Evolutionary conservation across 1,140 invertebrate species (phyloP).

Genomic region (Aporrectodea caliginosa): DNA sequence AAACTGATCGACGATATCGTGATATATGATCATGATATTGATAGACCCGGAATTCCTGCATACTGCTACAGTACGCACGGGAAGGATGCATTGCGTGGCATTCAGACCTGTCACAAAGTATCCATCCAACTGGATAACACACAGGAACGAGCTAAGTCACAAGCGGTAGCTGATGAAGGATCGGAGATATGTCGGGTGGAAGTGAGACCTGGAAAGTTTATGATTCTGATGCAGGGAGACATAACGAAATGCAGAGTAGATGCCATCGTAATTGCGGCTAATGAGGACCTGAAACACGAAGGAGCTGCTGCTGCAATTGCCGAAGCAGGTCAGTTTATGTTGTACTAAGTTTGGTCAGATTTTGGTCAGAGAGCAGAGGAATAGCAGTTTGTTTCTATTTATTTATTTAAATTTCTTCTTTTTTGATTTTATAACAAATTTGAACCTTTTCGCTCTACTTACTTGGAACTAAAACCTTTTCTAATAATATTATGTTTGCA

Average conservation of each 20-base stretch:
- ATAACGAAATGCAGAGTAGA: conserved; percentile 6
- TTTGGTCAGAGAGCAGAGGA: too few species aligned
- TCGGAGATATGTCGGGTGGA: neutral
- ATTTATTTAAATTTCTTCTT: too few species aligned
- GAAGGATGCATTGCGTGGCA: neutral
- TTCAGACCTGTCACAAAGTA: neutral
- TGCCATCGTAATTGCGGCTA: conserved; percentile 27
- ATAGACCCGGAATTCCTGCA: neutral
- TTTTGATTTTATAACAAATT: too few species aligned
- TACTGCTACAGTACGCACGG: neutral
- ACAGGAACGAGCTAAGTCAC: too few species aligned
- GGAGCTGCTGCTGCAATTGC: conserved; percentile 23
- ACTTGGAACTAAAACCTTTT: too few species aligned
- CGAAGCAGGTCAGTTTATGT: conserved; percentile 8
- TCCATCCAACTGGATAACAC: neutral
- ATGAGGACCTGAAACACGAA: conserved; percentile 14
- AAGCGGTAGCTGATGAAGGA: neutral
- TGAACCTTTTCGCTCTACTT: too few species aligned
- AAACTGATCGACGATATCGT: neutral
- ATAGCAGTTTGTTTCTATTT: too few species aligned
- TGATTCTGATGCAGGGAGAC: neutral
- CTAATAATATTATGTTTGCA: too few species aligned
- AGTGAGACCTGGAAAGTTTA: neutral
- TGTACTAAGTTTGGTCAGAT: too few species aligned
- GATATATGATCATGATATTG: neutral